Conservation (phyloP, 2,113 vertebrate species). For the Acrocephalus kingi region DNA sequence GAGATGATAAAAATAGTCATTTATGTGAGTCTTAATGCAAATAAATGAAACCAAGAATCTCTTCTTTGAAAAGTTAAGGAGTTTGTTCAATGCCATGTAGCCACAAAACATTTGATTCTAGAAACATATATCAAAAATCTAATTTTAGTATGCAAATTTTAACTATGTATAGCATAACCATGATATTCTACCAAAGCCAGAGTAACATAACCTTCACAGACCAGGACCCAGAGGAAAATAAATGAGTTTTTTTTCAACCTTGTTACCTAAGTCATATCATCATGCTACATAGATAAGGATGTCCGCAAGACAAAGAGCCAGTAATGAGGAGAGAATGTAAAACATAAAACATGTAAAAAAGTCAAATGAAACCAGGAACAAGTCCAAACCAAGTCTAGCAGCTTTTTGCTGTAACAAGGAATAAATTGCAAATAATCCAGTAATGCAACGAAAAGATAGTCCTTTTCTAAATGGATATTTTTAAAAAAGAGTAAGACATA, state of each 20-base stretch:
- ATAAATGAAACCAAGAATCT: not conserved
- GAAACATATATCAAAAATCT: not conserved
- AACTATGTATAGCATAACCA: not conserved
- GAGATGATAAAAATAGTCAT: not conserved
- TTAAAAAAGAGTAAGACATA: not conserved
- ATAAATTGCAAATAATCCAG: not conserved
- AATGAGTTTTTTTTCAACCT: fast-evolving
- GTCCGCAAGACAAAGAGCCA: not conserved
- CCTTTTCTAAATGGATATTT: not conserved
- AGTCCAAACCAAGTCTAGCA: not conserved
- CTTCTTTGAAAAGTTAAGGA: not conserved
- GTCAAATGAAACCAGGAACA: not conserved
- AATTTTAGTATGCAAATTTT: not conserved
- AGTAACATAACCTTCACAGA: not conserved
- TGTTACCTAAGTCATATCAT: not conserved
- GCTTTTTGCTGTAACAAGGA: not conserved
- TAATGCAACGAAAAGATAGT: not conserved
- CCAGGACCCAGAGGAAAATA: not conserved
- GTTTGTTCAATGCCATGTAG: not conserved
- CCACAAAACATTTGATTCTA: not conserved
- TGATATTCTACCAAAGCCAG: not conserved
- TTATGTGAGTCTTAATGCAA: not conserved
- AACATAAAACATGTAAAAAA: not conserved
- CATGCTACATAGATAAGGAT: not conserved
- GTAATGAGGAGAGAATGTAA: not conserved